phyloP scores from a whole-genome alignment of 1,140 invertebrate species.

The Trypoxylus dichotomus region DNA sequence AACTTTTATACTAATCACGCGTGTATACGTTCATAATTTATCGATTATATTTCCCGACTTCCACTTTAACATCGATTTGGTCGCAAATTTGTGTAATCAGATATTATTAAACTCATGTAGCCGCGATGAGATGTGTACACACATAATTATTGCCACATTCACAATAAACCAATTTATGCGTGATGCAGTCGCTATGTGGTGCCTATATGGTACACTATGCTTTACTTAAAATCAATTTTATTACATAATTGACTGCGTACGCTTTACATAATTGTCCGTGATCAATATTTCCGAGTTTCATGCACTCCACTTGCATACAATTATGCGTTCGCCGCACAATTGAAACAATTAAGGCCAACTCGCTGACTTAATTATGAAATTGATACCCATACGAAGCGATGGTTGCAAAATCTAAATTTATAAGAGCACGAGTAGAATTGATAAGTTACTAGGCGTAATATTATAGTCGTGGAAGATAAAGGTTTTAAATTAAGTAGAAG shows the following conservation, averaged over 20 bases:
- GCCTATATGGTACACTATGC: neutral
- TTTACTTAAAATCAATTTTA: constrained; percentile 17
- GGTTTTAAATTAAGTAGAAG: too few relatives aligned
- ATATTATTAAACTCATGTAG: neutral
- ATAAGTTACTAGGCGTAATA: too few relatives aligned
- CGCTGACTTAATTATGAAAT: neutral
- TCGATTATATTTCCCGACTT: too few relatives aligned
- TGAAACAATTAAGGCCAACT: neutral
- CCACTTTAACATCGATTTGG: neutral
- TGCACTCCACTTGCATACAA: constrained; percentile 4
- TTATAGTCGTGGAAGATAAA: too few relatives aligned
- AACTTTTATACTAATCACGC: too few relatives aligned
- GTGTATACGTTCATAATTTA: too few relatives aligned
- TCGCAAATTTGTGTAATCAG: neutral
- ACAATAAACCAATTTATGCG: neutral
- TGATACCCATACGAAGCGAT: neutral
- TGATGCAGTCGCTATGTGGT: neutral
- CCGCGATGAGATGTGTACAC: neutral
- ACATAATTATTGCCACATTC: neutral
- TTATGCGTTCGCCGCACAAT: constrained; percentile 7
- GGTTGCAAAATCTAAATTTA: neutral
- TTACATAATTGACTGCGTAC: constrained; percentile 20
- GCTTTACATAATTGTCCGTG: constrained; percentile 5
- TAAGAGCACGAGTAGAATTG: too few relatives aligned
- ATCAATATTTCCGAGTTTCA: constrained; percentile 17